Percentiles rank a stretch among this genome's conserved stretches.
Conservation (phyloP, 2,113 vertebrate species). For the pig (Sus scrofa) region DNA sequence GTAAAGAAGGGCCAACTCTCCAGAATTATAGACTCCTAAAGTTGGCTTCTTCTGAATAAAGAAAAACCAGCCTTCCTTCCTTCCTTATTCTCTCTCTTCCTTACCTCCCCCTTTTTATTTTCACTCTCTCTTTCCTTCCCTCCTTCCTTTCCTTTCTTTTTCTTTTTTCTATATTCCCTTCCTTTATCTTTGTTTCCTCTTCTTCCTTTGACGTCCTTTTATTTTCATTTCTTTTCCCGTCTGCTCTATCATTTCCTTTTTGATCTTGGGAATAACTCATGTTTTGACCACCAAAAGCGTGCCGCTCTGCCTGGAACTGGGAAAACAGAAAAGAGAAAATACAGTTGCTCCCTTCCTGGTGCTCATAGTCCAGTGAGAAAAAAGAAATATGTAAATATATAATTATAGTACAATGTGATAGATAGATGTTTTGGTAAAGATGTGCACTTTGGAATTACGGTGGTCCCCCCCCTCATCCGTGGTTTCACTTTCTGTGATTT, state of each 20-base stretch:
- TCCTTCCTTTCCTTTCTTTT: not conserved
- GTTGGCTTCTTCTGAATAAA: not conserved
- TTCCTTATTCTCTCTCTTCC: not conserved
- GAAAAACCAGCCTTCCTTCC: not conserved
- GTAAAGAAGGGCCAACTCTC: not conserved
- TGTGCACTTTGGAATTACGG: not conserved
- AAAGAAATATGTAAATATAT: not conserved
- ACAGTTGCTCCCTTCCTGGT: not conserved
- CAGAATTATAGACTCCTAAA: not conserved
- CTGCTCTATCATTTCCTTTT: not conserved
- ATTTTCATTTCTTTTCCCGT: not conserved
- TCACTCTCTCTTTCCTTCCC: accelerated
- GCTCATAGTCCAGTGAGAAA: not conserved
- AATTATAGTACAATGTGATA: not conserved
- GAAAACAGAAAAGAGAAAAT: not conserved
- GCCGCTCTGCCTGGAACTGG: not conserved
- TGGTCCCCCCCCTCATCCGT: not conserved
- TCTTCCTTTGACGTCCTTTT: not conserved
- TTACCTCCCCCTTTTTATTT: not conserved
- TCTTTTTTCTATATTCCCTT: not conserved
- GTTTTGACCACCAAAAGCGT: not conserved
- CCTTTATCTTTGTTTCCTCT: not conserved
- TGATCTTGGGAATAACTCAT: not conserved
- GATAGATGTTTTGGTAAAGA: not conserved
- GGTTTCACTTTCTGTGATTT: not conserved